phyloP scores from a whole-genome alignment of 2,888 invertebrate genomes.

The Microplitis deprimator region DNA sequence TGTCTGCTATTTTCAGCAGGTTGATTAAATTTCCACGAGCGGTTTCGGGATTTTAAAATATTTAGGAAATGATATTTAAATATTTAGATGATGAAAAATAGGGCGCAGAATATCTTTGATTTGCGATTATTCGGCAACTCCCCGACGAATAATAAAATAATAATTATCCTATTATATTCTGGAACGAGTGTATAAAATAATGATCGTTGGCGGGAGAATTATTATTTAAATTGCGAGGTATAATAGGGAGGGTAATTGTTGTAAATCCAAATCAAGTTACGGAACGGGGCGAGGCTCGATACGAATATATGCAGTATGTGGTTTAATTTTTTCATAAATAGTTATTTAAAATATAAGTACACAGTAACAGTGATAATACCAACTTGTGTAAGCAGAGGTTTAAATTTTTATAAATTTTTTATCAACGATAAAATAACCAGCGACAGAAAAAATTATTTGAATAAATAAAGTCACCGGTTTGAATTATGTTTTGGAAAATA shows the following conservation, averaged over 20 bases:
- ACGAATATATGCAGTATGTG: slow-evolving; percentile 5
- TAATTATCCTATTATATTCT: neutral
- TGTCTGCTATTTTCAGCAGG: neutral
- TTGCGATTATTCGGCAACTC: neutral
- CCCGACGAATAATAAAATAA: neutral
- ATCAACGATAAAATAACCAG: neutral
- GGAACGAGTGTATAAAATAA: slow-evolving; percentile 10
- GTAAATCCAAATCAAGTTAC: slow-evolving; percentile 37
- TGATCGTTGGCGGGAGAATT: slow-evolving; percentile 33
- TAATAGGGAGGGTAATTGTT: slow-evolving; percentile 18
- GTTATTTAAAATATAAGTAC: neutral
- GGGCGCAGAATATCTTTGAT: neutral
- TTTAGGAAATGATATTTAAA: too few species aligned
- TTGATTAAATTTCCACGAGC: neutral
- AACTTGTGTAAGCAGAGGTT: neutral
- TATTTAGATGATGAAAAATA: neutral
- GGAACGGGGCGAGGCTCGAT: slow-evolving; percentile 25
- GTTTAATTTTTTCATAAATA: neutral
- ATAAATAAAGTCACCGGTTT: neutral
- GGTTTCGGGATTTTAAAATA: neutral
- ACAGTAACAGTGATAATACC: too few species aligned
- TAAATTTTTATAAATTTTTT: slow-evolving; percentile 2
- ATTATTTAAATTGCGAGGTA: slow-evolving; percentile 36
- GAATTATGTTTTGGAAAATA: neutral
- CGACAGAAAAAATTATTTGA: neutral